Evolutionary conservation across 2,797 vertebrate species (phyloP), one percentile per base, ranked within the genome.

Genomic region (Parauchenoglanis punctatus): DNA sequence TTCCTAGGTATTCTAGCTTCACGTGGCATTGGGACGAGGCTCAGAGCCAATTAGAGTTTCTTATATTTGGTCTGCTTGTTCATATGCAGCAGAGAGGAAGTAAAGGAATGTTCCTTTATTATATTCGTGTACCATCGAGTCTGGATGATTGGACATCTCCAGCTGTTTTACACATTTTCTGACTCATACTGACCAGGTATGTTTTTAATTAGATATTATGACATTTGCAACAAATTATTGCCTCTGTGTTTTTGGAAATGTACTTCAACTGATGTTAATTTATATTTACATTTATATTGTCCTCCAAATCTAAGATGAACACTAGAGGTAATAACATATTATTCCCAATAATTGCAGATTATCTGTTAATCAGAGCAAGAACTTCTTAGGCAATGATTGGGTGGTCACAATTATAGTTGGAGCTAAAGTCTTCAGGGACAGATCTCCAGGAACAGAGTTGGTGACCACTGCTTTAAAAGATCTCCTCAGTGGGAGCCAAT

Each of bases 41-140:
- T 84, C 40, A 28, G 67, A 75, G 56, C 76, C 83, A 73, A 81
- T 75, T 88, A 87, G 70, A 35, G 84, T 11, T 72, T 82, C 23
- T 25, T 61, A 59, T 28, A n/a, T 75, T 83, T 82, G 59, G 35
- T 63, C 23, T 13, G 6, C 3, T n/a, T n/a, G 49, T 35, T 20
- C 59, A n/a, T 63, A 61, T 17, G 54, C 35, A 70, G 77, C 13
- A 7, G 31, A 58, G 31, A 58, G 31, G 31, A 56, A 31, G 70
- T 23, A 67, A 82, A 31, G 72, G 56, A 46, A 23, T 28, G 4
- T 73, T 73, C 35, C 49, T 31, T 40, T 80, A 40, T 73, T 72
- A 54, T 54, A 15, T 61, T 46, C 28, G 17, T 78, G 28, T 81
- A 28, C 6, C 54, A 11, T 6, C 23, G 25, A 58, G 73, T 65